A percentile compares a stretch with the other conserved stretches of the same genome.
These are phyloP conservation scores for Dicaeum eximium DNA, from an alignment of 2,113 vertebrate genomes.

Conservation along the genomic window DNA sequence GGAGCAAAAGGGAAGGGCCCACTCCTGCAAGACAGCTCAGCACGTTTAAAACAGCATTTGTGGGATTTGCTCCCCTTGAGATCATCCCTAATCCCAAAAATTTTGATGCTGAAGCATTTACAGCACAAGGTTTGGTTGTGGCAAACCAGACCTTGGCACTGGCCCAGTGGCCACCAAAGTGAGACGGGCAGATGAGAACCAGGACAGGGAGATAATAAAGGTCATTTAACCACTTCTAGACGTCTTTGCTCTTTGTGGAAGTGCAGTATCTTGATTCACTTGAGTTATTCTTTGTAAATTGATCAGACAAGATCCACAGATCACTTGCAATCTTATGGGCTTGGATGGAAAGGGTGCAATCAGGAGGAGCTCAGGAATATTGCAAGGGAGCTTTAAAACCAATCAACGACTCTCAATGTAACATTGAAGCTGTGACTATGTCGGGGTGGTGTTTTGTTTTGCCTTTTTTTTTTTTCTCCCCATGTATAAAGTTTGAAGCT, in stretches of 20 bases:
- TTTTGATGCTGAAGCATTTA: neutral
- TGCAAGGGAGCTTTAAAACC: neutral
- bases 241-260: neutral
- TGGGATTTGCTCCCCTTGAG: neutral
- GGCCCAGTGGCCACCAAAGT: neutral
- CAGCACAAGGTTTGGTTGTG: neutral
- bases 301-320: neutral
- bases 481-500: neutral
- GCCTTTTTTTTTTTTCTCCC: neutral
- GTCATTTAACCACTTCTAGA: neutral
- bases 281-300: neutral
- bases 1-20: neutral
- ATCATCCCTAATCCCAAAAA: neutral
- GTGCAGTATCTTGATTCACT: neutral
- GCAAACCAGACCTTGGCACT: neutral
- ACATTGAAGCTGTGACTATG: slow-evolving; percentile 37
- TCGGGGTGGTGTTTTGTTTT: neutral
- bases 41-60: neutral
- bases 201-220: neutral
- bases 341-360: neutral
- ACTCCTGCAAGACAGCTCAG: neutral
- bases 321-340: neutral
- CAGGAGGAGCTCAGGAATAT: neutral
- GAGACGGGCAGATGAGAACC: neutral
- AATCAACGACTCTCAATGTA: neutral